A percentile compares a stretch with the other conserved stretches of the same genome.
phyloP scores from a whole-genome alignment of 2,113 vertebrate species.

The Stegostoma tigrinum region DNA sequence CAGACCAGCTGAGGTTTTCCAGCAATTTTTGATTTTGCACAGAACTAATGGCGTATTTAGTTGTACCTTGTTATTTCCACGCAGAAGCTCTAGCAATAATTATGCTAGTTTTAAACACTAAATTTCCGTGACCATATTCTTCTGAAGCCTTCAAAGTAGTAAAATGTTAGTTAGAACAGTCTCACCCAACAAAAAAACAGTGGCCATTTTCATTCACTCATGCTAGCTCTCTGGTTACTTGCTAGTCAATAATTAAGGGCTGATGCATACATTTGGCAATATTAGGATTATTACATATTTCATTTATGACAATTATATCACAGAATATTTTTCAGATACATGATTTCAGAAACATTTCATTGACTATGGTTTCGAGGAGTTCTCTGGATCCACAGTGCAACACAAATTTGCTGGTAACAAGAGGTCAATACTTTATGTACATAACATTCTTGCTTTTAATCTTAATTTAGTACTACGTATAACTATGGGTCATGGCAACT shows the following conservation, averaged over 20 bases:
- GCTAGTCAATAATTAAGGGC: not conserved
- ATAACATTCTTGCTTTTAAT: not conserved
- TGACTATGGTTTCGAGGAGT: not conserved
- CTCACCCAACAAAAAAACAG: not conserved
- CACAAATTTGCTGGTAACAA: not conserved
- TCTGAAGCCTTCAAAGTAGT: not conserved
- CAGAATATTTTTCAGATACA: not conserved
- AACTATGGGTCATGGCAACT: not conserved
- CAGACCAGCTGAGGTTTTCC: too few relatives aligned
- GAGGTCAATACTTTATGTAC: not conserved
- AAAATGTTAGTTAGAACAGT: not conserved
- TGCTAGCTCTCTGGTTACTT: not conserved
- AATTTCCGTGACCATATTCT: not conserved
- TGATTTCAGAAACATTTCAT: not conserved
- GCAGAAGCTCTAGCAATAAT: not conserved
- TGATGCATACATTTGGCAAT: not conserved
- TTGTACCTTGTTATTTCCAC: not conserved
- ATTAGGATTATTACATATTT: not conserved
- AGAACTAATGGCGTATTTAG: not conserved
- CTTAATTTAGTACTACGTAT: not conserved
- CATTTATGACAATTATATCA: not conserved
- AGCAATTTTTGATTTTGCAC: not conserved
- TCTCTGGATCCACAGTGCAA: not conserved
- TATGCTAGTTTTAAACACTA: not conserved
- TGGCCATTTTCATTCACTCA: not conserved